Base-by-base conservation (phyloP, 37 sponge, comb jelly and placozoan genomes). In the Aphrocallistes beatrix region DNA sequence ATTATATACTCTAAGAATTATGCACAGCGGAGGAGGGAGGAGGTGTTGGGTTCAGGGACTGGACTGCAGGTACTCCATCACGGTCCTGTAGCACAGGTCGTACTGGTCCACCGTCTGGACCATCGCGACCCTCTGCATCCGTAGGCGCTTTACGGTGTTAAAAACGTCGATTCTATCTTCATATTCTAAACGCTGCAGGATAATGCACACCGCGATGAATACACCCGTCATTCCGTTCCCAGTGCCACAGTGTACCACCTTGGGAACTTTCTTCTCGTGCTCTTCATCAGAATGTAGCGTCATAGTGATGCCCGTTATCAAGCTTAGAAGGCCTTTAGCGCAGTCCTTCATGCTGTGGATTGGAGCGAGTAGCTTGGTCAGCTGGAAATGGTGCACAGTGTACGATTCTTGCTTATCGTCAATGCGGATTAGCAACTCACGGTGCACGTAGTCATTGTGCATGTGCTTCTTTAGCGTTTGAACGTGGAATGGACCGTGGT, bases 41-140 rank as follows among this genome's bases (percentile, higher is more conserved):
- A n/a, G n/a, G 49, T 47, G 13, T 47, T 21, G 75, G 6, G 8
- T 30, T 60, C n/a, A 60, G 75, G 75, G 75, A 13, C 75, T 60
- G 25, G 75, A 60, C 75, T 60, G 75, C n/a, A 60, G 21, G 34
- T 60, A 60, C 75, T 60, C 75, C 75, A 60, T 60, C 8, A 60
- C 75, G 34, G 75, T 32, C 34, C 34, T 60, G 75, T 60, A 13
- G 21, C 75, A 60, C 75, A 60, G 75, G 34, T 60, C 75, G 75
- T 60, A 60, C 21, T 60, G 75, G 75, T 60, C 75, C n/a, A 28
- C 32, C 6, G 28, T 60, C 75, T 60, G 75, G 6, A 60, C 75
- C 75, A 60, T 60, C 3, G 75, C 75, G 6, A 60, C 75, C 34
- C 75, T 60, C 34, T 60, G 75, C 75, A 60, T 60, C 21, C 75